These are phyloP conservation scores for Sebastes variabilis DNA, from an alignment of 2,797 vertebrate genomes.

Conservation along the genomic window DNA sequence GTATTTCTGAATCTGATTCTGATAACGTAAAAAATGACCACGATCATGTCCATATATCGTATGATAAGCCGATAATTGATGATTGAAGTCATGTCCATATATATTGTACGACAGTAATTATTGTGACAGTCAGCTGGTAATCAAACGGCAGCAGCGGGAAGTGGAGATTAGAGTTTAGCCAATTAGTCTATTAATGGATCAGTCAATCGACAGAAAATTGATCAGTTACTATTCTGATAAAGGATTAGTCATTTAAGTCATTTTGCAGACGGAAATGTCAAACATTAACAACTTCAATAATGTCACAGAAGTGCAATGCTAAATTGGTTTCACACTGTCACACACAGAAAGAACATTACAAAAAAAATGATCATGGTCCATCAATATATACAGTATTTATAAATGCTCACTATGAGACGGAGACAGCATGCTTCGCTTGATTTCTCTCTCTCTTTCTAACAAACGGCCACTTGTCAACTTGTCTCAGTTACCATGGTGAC, in stretches of 20 bases:
- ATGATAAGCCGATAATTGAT: too few species aligned
- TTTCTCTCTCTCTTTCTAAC: background rate
- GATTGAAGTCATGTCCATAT: too few species aligned
- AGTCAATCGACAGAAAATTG: background rate
- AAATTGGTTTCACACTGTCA: background rate
- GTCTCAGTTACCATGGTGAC: constrained; percentile 24
- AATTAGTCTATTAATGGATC: background rate
- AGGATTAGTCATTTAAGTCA: background rate
- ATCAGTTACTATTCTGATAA: background rate
- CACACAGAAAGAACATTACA: background rate
- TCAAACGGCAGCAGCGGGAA: background rate
- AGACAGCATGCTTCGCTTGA: background rate
- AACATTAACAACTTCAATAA: background rate
- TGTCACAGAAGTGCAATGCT: background rate
- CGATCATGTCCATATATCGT: too few species aligned
- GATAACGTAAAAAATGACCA: too few species aligned
- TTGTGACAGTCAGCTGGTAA: background rate
- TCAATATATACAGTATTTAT: background rate
- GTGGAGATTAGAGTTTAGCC: background rate
- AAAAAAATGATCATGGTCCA: background rate
- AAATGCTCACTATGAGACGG: background rate
- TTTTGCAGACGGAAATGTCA: background rate
- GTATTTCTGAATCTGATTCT: too few species aligned
- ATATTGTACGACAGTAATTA: too few species aligned
- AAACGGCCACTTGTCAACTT: constrained; percentile 6